Conservation (phyloP, 2,113 vertebrate species). For the Uria aalge region DNA sequence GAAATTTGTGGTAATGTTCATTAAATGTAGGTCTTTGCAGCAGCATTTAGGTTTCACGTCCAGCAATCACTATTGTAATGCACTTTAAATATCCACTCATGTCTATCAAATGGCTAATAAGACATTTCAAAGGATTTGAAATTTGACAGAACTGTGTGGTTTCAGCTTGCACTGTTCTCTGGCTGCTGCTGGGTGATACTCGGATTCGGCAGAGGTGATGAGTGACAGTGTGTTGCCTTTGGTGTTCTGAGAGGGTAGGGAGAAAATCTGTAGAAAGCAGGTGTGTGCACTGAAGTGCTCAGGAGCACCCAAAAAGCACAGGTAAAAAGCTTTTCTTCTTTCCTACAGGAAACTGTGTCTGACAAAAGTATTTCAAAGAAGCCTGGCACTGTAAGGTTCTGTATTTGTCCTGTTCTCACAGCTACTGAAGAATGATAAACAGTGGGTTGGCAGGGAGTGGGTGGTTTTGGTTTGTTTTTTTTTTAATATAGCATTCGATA, state of each 20-base stretch:
- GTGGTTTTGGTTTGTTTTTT: background rate
- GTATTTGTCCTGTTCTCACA: background rate
- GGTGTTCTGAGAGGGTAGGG: background rate
- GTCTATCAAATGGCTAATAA: background rate
- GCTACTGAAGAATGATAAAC: background rate
- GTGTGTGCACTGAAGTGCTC: background rate
- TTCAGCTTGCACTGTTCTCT: background rate
- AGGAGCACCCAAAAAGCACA: background rate
- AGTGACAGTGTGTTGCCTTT: background rate
- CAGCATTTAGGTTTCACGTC: background rate
- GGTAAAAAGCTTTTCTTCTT: background rate
- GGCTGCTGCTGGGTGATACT: background rate
- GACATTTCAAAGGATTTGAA: background rate
- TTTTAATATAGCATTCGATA: background rate
- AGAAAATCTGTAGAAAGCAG: background rate
- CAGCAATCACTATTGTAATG: background rate
- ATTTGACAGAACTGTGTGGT: background rate
- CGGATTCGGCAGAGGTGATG: accelerated
- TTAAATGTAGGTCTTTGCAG: background rate
- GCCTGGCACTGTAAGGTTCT: background rate
- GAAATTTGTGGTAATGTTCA: background rate
- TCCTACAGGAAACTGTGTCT: background rate
- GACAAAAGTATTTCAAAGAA: background rate
- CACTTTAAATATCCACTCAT: background rate
- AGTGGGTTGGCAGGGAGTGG: background rate